Percentiles rank a stretch among this genome's conserved stretches.
Evolutionary conservation across 2,888 invertebrate genomes (phyloP).

Genomic region (Melanchra persicariae): DNA sequence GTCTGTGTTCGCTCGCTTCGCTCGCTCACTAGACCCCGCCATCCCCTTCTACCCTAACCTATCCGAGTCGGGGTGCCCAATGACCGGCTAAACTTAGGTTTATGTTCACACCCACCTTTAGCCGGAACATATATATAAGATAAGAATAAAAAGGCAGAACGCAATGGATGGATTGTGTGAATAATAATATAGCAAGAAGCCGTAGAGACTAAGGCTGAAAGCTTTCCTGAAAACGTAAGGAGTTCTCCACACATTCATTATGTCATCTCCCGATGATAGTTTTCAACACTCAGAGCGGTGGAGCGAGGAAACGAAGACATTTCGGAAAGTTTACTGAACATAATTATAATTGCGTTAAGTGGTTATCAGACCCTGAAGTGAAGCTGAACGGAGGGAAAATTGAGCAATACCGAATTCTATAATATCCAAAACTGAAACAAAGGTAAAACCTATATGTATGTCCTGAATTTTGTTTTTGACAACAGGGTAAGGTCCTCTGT

Average conservation of each 20-base stretch:
- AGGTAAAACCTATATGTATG: not conserved
- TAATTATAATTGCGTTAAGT: conserved; percentile 41
- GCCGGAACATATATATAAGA: too few relatives aligned
- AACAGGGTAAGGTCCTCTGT: too few relatives aligned
- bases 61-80: too few relatives aligned
- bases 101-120: too few relatives aligned
- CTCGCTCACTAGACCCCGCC: too few relatives aligned
- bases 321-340: conserved; percentile 45
- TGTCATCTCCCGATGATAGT: not conserved
- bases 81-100: too few relatives aligned
- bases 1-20: too few relatives aligned
- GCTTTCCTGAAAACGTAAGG: too few relatives aligned
- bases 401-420: conserved; percentile 15
- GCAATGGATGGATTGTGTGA: not conserved
- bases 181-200: not conserved
- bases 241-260: not conserved
- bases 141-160: too few relatives aligned
- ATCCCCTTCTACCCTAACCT: too few relatives aligned
- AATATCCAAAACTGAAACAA: not conserved
- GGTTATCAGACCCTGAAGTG: conserved; percentile 54
- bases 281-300: conserved; percentile 40
- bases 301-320: conserved; percentile 49
- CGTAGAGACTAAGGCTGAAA: not conserved
- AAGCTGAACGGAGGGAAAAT: conserved; percentile 19
- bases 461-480: too few relatives aligned